Evolutionary conservation across 23 tunicate species (phyloP).

Genomic region (Ciona savignyi): DNA sequence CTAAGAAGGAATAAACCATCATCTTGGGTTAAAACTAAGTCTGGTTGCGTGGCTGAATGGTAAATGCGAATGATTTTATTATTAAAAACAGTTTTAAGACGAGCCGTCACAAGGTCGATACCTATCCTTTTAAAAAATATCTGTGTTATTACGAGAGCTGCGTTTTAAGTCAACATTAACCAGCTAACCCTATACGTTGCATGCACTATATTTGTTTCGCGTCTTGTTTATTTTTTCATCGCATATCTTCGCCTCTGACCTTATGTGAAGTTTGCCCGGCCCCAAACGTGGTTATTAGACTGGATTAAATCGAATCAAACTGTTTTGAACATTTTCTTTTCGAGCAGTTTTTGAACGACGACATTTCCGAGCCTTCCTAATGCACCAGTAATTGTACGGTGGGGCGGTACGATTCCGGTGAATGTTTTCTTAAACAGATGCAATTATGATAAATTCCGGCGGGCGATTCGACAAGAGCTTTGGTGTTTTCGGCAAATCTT

Average conservation of each 20-base stretch:
- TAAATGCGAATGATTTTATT: no score
- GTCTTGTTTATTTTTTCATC: neutral
- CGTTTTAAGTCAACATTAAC: no score
- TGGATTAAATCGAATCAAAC: neutral
- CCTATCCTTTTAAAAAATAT: no score
- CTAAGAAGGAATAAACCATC: no score
- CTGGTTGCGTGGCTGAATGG: no score
- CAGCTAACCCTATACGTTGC: no score
- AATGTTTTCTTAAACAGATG: neutral
- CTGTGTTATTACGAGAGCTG: no score
- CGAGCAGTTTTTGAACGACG: neutral
- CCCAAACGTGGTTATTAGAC: neutral
- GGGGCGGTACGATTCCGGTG: neutral
- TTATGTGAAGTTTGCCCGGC: neutral
- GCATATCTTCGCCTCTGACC: neutral
- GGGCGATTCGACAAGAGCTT: neutral
- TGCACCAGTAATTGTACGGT: neutral
- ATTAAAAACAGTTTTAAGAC: no score
- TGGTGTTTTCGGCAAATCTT: neutral
- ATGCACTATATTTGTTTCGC: no score
- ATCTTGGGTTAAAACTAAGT: no score
- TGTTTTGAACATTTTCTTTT: neutral
- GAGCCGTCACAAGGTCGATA: no score
- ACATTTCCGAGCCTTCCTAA: neutral
- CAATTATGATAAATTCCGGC: neutral